A percentile compares a stretch with the other conserved stretches of the same genome.
These are phyloP conservation scores for Choristoneura fumiferana DNA, from an alignment of 1,140 invertebrate genomes.

Conservation along the genomic window DNA sequence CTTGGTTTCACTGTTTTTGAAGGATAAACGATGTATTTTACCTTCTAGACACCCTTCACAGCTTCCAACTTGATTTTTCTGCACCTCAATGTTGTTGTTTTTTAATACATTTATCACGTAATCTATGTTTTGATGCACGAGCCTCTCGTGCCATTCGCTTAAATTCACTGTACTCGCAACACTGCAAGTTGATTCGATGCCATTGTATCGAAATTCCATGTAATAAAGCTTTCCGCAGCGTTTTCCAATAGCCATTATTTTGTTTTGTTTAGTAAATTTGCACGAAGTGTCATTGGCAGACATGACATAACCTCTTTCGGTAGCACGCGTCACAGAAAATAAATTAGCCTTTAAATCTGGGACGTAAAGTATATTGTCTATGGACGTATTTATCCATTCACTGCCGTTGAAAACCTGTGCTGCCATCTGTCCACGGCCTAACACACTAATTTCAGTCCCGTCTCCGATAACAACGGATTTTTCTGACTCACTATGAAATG, in stretches of 20 bases:
- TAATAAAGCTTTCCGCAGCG: constrained; percentile 33
- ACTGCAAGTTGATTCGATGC: background rate
- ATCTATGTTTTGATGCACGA: constrained; percentile 61
- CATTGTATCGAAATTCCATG: constrained; percentile 33
- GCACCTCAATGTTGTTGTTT: constrained; percentile 38
- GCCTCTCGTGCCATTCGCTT: constrained; percentile 53
- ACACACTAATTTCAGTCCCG: constrained; percentile 28
- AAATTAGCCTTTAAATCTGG: constrained; percentile 57
- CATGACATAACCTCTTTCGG: constrained; percentile 47
- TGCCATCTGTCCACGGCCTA: constrained; percentile 33
- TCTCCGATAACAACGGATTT: constrained; percentile 34
- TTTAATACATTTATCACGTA: constrained; percentile 50
- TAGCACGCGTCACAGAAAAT: constrained; percentile 47
- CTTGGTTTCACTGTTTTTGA: constrained; percentile 22
- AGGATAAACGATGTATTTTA: constrained; percentile 33
- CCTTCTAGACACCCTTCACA: constrained; percentile 13
- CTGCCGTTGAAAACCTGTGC: constrained; percentile 31
- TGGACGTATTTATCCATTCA: constrained; percentile 30
- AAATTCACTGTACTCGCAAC: constrained; percentile 27
- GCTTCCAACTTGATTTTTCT: too few species aligned
- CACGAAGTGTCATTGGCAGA: constrained; percentile 34
- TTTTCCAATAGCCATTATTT: constrained; percentile 33
- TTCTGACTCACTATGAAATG: constrained; percentile 8
- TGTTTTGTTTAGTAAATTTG: constrained; percentile 34
- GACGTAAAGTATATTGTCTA: constrained; percentile 55